phyloP scores from a whole-genome alignment of 2,888 invertebrate genomes.

The Dicycla oo region DNA sequence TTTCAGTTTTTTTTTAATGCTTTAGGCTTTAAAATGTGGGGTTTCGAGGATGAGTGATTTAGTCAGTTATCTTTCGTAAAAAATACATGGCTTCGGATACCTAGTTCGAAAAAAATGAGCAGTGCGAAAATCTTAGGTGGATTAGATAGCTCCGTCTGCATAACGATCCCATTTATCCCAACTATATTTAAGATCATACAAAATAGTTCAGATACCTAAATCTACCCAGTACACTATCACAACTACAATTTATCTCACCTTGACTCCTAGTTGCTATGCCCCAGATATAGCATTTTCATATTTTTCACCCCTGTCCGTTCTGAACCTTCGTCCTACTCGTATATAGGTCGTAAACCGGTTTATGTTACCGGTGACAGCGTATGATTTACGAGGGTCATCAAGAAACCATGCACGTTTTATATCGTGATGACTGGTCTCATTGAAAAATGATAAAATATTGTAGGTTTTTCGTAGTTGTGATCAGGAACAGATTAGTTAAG shows the following conservation, averaged over 20 bases:
- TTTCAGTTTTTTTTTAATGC: background rate
- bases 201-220: too few relatives aligned
- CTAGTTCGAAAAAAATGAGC: background rate
- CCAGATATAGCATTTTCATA: constrained; percentile 13
- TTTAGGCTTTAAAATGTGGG: background rate
- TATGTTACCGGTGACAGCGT: constrained; percentile 48
- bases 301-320: constrained; percentile 35
- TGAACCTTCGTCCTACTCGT: background rate
- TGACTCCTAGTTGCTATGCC: background rate
- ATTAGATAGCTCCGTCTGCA: background rate
- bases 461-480: background rate
- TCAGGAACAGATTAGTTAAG: background rate
- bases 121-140: background rate
- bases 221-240: background rate
- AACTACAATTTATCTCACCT: background rate
- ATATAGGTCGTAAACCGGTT: constrained; percentile 44
- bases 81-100: background rate
- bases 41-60: background rate
- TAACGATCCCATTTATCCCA: background rate
- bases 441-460: background rate
- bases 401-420: constrained; percentile 49
- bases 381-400: constrained; percentile 55
- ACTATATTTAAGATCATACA: background rate
- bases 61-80: background rate
- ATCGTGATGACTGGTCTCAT: constrained; percentile 6